Percentiles rank a stretch among this genome's conserved stretches.
phyloP scores from a whole-genome alignment of 2,888 invertebrate species.

The Hypercompe scribonia region DNA sequence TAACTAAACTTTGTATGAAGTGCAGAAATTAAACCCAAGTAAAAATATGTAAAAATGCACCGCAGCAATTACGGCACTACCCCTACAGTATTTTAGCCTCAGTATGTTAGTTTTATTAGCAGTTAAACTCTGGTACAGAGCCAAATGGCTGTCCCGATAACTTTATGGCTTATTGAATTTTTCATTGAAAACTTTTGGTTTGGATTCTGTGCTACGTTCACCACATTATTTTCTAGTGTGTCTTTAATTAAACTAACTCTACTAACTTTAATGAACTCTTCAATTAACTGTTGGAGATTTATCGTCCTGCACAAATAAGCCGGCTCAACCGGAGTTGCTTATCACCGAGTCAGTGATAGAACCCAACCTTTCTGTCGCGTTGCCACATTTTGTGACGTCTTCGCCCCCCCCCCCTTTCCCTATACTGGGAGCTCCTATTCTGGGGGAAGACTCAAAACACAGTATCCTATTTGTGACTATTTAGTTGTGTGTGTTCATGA shows the following conservation, averaged over 20 bases:
- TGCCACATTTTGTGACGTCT: too few species aligned
- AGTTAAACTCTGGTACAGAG: constrained; percentile 43
- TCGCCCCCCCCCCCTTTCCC: too few species aligned
- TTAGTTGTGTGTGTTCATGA: too few species aligned
- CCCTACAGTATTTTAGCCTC: constrained; percentile 2
- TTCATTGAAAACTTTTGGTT: constrained; percentile 17
- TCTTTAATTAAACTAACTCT: not conserved
- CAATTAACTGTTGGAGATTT: not conserved
- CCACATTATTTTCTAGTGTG: not conserved
- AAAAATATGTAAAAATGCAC: constrained; percentile 2
- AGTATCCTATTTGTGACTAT: too few species aligned
- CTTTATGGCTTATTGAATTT: constrained; percentile 25
- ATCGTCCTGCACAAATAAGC: too few species aligned
- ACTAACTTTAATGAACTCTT: not conserved
- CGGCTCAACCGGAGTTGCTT: too few species aligned
- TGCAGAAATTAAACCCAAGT: not conserved
- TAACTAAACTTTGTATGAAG: not conserved
- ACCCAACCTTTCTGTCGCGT: too few species aligned
- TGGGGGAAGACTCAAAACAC: too few species aligned
- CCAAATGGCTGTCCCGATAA: constrained; percentile 36
- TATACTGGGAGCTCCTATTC: too few species aligned
- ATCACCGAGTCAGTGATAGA: too few species aligned
- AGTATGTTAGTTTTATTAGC: constrained; percentile 33
- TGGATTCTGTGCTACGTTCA: not conserved
- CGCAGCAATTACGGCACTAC: not conserved